Evolutionary conservation across 2,797 vertebrate species (phyloP), one percentile per base, ranked within the genome.

Genomic region (Pipistrellus kuhlii): DNA sequence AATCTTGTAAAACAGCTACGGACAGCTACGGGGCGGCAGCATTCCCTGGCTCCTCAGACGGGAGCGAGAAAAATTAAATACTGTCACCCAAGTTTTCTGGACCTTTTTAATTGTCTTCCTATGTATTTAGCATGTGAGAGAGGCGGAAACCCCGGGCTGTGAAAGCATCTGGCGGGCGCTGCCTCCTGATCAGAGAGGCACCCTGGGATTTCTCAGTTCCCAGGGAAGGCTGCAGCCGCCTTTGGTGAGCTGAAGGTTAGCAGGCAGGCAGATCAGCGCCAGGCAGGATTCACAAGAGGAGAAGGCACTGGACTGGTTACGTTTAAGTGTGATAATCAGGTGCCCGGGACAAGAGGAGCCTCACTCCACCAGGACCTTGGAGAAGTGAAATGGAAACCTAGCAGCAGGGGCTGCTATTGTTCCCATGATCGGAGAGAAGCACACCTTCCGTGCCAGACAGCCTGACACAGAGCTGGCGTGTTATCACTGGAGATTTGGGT

Each of bases 1-100:
- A 98, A 98, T 98, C 98, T 98, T 98, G 98, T 98, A 98, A 98
- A 98, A 98, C 77, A 98, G 98, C 98, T 98, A 98, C 98, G 97
- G 98, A 98, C 98, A 96, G 98, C 97, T 97, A 96, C 95, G 97
- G 97, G 95, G 97, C 90, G 92, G 97, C 68, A 96, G 97, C 97
- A 96, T 97, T 97, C 96, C 97, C 97, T 97, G 78, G 95, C 96
- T 96, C 93, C 95, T 98, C 88, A 95, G 96, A 96, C 25, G 85
- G 95, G 96, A 96, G 84, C 92, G 66, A 91, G 81, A 96, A 66
- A 97, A 95, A 97, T 95, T 93, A 97, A 97, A 96, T 92, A 77
- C 14, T 75, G 76, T 66, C 30, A 78, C 93, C 93, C 95, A 97
- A 97, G 96, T 97, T 97, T 97, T 82, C 89, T 62, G 88, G 88